A percentile compares a stretch with the other conserved stretches of the same genome.
Conservation (phyloP, 2,888 invertebrate species). For the Xiphydria camelus region DNA sequence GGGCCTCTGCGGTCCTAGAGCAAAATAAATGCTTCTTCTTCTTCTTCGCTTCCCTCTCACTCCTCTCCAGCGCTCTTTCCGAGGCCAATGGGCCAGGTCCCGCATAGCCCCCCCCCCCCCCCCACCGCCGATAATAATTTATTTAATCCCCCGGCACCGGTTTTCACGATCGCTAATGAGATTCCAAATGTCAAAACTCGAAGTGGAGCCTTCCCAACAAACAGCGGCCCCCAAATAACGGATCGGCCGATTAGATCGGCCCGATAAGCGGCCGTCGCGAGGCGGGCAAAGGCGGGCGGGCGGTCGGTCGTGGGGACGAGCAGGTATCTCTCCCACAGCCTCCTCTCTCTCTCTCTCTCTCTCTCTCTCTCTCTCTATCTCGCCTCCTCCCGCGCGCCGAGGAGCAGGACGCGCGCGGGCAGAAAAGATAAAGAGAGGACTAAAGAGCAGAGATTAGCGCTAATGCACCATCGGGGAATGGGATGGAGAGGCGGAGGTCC, state of each 20-base stretch:
- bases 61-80: too few species aligned
- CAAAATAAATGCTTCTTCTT: too few species aligned
- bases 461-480: slow-evolving; percentile 56
- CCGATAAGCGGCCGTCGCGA: slow-evolving; percentile 29
- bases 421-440: slow-evolving; percentile 33
- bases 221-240: slow-evolving; percentile 43
- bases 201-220: slow-evolving; percentile 35
- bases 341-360: slow-evolving; percentile 47
- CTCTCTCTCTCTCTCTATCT: slow-evolving; percentile 68
- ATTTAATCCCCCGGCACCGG: slow-evolving; percentile 25
- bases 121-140: too few species aligned
- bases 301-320: too few species aligned
- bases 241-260: slow-evolving; percentile 49
- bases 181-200: slow-evolving; percentile 56
- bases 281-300: too few species aligned
- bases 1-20: too few species aligned
- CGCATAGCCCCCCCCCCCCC: too few species aligned
- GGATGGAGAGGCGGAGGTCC: slow-evolving; percentile 44
- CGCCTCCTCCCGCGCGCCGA: slow-evolving; percentile 14
- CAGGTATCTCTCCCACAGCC: slow-evolving; percentile 21
- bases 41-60: too few species aligned
- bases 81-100: too few species aligned
- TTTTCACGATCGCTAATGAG: slow-evolving; percentile 55
- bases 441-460: slow-evolving; percentile 53
- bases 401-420: not conserved